A percentile compares a stretch with the other conserved stretches of the same genome.
phyloP scores from a whole-genome alignment of 2,113 vertebrate species.

The Talpa occidentalis region DNA sequence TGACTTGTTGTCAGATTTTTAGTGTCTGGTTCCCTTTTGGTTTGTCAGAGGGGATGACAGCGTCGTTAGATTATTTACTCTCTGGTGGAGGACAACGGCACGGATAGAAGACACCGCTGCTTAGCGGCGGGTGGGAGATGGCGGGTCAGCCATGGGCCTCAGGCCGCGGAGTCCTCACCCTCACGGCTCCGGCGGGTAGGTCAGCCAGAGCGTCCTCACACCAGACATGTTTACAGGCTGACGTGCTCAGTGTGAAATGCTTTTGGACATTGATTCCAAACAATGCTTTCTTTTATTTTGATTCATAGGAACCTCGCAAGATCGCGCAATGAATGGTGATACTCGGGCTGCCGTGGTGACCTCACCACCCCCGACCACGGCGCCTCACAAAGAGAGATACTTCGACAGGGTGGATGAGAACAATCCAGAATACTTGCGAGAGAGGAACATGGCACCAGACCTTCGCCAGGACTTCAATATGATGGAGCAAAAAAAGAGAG shows the following conservation, averaged over 20 bases:
- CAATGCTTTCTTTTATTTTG: conserved; percentile 53
- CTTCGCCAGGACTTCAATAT: conserved; percentile 99
- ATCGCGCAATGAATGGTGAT: conserved; percentile 96
- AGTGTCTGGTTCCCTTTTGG: not conserved
- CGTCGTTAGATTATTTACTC: not conserved
- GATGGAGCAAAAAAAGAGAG: conserved; percentile 99
- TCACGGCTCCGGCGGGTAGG: fast-evolving
- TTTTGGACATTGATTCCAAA: not conserved
- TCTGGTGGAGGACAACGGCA: not conserved
- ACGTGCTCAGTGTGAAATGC: not conserved
- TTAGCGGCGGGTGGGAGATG: not conserved
- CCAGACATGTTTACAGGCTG: not conserved
- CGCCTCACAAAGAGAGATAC: conserved; percentile 98
- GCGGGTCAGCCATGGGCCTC: not conserved
- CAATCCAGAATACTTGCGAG: conserved; percentile 96
- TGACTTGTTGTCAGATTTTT: not conserved
- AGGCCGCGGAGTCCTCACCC: not conserved
- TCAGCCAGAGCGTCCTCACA: fast-evolving
- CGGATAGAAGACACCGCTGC: not conserved
- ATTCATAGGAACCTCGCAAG: conserved; percentile 77
- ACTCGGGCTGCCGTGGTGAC: conserved; percentile 96
- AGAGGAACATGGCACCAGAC: conserved; percentile 99
- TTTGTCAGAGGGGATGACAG: not conserved
- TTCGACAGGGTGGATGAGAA: conserved; percentile 99
- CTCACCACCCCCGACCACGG: conserved; percentile 95